Conservation (phyloP, 2,113 vertebrate species). For the Thamnophis sirtalis region DNA sequence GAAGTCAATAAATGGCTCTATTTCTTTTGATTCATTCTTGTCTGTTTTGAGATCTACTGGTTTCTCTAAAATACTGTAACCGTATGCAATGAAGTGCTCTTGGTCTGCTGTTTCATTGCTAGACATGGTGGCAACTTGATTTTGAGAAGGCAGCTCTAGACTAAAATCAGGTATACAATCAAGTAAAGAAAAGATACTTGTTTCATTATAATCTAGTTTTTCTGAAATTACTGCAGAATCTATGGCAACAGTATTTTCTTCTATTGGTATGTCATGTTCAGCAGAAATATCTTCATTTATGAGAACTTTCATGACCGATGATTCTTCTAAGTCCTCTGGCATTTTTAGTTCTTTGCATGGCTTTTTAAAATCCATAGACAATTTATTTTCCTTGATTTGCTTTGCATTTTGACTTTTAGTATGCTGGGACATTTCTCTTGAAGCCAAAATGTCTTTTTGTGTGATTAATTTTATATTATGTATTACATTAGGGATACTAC, state of each 20-base stretch:
- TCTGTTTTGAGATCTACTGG: constrained; percentile 26
- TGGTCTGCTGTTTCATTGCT: constrained; percentile 21
- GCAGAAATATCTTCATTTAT: background rate
- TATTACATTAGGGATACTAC: constrained; percentile 29
- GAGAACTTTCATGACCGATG: constrained; percentile 8
- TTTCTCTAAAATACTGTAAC: constrained; percentile 33
- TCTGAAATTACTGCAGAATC: constrained; percentile 33
- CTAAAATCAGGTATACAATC: constrained; percentile 32
- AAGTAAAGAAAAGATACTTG: background rate
- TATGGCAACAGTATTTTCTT: constrained; percentile 34
- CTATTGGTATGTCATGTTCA: constrained; percentile 18
- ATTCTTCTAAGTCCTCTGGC: constrained; percentile 42
- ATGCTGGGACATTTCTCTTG: constrained; percentile 32
- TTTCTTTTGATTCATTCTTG: constrained; percentile 1
- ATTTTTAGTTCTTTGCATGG: constrained; percentile 55
- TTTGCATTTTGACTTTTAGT: constrained; percentile 50
- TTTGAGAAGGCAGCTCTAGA: constrained; percentile 11
- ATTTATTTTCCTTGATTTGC: constrained; percentile 23
- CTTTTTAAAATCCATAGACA: constrained; percentile 44
- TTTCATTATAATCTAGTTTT: constrained; percentile 33
- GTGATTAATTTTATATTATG: constrained; percentile 29
- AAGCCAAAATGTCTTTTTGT: constrained; percentile 11
- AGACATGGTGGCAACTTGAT: background rate
- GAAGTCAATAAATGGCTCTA: constrained; percentile 25
- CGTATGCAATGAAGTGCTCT: constrained; percentile 20